Evolutionary conservation across 2,888 invertebrate species (phyloP).

Genomic region (Anagyrus pseudococci): DNA sequence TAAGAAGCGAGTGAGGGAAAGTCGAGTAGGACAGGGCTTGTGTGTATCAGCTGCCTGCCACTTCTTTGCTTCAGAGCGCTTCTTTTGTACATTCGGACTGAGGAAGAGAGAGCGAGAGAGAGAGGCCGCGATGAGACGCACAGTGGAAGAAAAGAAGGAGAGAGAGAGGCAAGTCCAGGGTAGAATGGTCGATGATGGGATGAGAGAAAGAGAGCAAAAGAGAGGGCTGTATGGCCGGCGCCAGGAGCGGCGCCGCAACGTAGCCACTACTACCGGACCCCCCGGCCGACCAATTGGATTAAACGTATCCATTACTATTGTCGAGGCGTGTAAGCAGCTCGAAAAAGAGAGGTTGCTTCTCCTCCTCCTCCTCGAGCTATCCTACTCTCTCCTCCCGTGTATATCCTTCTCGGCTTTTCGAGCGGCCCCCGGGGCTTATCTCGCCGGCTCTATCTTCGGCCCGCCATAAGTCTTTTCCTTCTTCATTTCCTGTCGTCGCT

Average conservation of each 20-base stretch:
- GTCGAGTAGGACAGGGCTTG: no score
- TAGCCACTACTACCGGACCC: no score
- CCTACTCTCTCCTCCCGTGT: constrained; percentile 26
- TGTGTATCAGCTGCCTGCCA: no score
- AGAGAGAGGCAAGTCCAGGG: no score
- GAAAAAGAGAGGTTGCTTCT: constrained; percentile 2
- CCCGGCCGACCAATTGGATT: constrained; percentile 56
- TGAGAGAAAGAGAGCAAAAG: no score
- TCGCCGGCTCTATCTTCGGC: not conserved
- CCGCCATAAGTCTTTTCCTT: not conserved
- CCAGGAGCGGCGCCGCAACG: no score
- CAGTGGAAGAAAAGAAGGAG: not conserved
- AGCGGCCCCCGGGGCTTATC: constrained; percentile 33
- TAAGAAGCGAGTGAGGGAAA: no score
- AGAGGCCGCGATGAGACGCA: not conserved
- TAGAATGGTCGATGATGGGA: no score
- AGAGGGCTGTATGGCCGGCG: no score
- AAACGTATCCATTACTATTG: constrained; percentile 61
- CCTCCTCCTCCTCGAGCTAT: constrained; percentile 38
- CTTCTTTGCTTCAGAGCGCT: no score
- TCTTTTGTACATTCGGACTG: no score
- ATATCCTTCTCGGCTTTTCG: constrained; percentile 16
- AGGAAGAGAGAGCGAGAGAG: no score
- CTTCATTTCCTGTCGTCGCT: not conserved
- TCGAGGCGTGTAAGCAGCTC: constrained; percentile 40